Base-by-base conservation (phyloP, 1,140 invertebrate species). In the Trigoniulus corallinus region DNA sequence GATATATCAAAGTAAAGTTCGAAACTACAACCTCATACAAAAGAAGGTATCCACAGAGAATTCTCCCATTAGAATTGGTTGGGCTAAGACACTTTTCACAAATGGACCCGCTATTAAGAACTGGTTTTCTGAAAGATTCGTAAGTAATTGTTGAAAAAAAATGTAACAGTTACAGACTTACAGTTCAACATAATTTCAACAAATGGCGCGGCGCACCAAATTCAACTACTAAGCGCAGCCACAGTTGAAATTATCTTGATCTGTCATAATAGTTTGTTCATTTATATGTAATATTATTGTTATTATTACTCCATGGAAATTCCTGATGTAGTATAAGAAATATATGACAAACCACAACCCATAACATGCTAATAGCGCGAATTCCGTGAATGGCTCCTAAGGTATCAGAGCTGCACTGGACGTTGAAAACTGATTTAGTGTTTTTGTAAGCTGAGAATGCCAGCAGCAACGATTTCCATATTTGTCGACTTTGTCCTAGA, bases 301-400 rank as follows among this genome's bases (percentile, higher is more conserved):
- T 34, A 34, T 7, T 34, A 15, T 34, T 34, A 34, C 29, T 34
- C 7, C 7, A 34, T 34, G 29, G 29, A 7, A 34, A 7, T 7
- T 7, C 7, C 15, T 7, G 15, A 34, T 34, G 29, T 15, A 34
- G 7, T 7, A 34, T 15, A 34, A 34, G 68, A 64, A 85, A 88
- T 0, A 84, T 85, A 62, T 94, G 88, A 2, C 89, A 88, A 73
- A 92, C 75, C 53, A 93, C 84, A n/a, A 92, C 86, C 88, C 88
- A 93, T 1, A 79, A 72, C 51, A 92, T 76, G 7, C 83, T 87
- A 52, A 92, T 68, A 41, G 91, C 87, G 43, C 84, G 71, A 39
- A 89, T 68, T 1, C 85, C 84, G 58, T 88, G 84, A n/a, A 88
- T 67, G 59, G 80, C 85, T 43, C 76, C 77, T 1, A 86, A 73